Percentiles rank a stretch among this genome's conserved stretches.
phyloP scores from a whole-genome alignment of 2,888 invertebrate genomes.

The Pedicia rivosa region DNA sequence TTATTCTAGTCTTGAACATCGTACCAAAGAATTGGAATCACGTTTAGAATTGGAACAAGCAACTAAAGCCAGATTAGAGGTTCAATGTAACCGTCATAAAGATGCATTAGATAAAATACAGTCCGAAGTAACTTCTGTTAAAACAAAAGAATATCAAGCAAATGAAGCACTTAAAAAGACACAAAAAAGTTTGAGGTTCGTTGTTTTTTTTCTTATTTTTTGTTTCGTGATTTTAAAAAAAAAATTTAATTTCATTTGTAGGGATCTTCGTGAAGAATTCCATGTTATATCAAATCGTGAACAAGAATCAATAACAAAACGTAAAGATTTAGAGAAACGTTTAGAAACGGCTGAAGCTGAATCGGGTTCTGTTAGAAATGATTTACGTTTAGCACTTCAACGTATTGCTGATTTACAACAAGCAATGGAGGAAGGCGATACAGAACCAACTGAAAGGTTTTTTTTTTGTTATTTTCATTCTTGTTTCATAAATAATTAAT shows the following conservation, averaged over 20 bases:
- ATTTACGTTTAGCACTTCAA: conserved; percentile 74
- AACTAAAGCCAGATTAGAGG: conserved; percentile 73
- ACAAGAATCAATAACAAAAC: conserved; percentile 54
- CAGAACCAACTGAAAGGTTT: conserved; percentile 33
- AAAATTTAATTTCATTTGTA: too few species aligned
- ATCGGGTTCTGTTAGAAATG: conserved; percentile 53
- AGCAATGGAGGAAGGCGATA: conserved; percentile 77
- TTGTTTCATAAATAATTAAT: neutral
- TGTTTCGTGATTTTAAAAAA: too few species aligned
- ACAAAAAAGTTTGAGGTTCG: conserved; percentile 45
- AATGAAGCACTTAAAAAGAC: conserved; percentile 64
- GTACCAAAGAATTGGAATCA: conserved; percentile 79
- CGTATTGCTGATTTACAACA: conserved; percentile 84
- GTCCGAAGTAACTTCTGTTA: conserved; percentile 51
- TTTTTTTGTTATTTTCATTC: neutral
- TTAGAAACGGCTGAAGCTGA: conserved; percentile 55
- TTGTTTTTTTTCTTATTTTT: too few species aligned
- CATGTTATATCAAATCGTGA: conserved; percentile 53
- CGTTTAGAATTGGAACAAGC: conserved; percentile 83
- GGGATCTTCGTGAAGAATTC: conserved; percentile 67
- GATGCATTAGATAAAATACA: conserved; percentile 56
- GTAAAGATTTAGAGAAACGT: conserved; percentile 59
- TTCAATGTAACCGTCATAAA: conserved; percentile 48
- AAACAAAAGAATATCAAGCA: conserved; percentile 55
- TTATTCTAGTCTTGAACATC: conserved; percentile 55